A percentile compares a stretch with the other conserved stretches of the same genome.
Evolutionary conservation across 2,113 vertebrate species (phyloP).

Genomic region (Notiomystis cincta): DNA sequence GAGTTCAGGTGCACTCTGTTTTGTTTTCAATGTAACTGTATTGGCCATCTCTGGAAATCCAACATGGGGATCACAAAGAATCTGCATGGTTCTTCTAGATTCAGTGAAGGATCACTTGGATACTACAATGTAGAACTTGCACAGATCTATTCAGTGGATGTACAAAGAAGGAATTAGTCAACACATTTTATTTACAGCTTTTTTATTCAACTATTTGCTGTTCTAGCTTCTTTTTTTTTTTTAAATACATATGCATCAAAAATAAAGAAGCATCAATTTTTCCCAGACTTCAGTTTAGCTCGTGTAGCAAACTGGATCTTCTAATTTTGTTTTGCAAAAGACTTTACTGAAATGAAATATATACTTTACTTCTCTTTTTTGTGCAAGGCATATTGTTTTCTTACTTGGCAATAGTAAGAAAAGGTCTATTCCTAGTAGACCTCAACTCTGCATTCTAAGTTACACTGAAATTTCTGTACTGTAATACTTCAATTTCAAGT

Average conservation of each 20-base stretch:
- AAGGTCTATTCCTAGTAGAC: background rate
- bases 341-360: background rate
- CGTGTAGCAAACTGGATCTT: background rate
- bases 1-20: background rate
- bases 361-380: background rate
- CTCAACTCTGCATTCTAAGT: background rate
- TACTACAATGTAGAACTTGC: accelerated
- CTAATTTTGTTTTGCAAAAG: background rate
- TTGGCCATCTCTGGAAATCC: background rate
- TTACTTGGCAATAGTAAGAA: background rate
- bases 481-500: background rate
- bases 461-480: background rate
- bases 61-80: background rate
- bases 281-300: background rate
- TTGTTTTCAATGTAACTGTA: background rate
- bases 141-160: background rate
- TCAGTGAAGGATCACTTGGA: background rate
- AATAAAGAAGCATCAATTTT: background rate
- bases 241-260: background rate
- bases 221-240: too few relatives aligned
- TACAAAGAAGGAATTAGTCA: background rate
- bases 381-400: background rate
- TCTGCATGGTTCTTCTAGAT: background rate
- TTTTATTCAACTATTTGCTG: too few relatives aligned
- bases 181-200: background rate